Evolutionary conservation across 2,797 vertebrate species (phyloP).

Genomic region (Myotis planiceps): DNA sequence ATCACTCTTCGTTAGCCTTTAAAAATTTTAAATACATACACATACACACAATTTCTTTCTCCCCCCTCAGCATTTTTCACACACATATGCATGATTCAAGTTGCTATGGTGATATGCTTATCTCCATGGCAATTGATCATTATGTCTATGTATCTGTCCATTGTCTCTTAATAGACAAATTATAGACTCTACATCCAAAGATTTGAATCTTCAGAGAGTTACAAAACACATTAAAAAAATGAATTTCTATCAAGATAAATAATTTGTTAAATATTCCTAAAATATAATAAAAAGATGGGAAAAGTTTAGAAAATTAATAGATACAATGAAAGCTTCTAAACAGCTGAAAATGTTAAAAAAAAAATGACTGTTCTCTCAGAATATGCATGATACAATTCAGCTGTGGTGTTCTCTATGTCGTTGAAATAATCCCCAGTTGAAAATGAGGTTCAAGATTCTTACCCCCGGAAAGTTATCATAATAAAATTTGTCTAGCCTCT

Average conservation of each 20-base stretch:
- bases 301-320: conserved; percentile 30
- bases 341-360: not conserved
- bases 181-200: not conserved
- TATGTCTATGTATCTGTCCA: not conserved
- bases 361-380: not conserved
- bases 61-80: not conserved
- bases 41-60: not conserved
- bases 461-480: not conserved
- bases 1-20: not conserved
- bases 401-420: not conserved
- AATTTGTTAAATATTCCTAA: not conserved
- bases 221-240: not conserved
- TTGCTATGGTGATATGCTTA: conserved; percentile 76
- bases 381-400: not conserved
- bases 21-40: not conserved
- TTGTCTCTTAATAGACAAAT: conserved; percentile 52
- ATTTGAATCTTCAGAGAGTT: not conserved
- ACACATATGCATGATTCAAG: not conserved
- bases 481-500: not conserved
- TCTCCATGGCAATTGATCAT: conserved; percentile 75
- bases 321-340: not conserved
- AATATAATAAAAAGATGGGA: not conserved
- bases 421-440: not conserved
- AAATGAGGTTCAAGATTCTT: not conserved
- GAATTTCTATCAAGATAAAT: not conserved